Evolutionary conservation across 2,113 vertebrate species (phyloP).

Genomic region (Ciconia stormi): DNA sequence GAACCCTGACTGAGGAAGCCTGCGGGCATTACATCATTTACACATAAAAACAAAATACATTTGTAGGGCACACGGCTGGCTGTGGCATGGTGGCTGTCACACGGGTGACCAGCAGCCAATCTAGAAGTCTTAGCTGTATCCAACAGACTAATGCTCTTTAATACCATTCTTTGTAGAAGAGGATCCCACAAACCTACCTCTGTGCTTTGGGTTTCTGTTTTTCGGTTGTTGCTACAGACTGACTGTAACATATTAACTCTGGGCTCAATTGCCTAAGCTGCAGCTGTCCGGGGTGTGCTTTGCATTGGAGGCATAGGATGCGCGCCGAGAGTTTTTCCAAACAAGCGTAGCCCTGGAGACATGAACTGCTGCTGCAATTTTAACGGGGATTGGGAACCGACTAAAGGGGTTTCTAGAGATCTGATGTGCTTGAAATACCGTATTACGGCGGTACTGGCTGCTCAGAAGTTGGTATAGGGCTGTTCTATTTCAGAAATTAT

Average conservation of each 20-base stretch:
- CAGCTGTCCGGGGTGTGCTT: not conserved
- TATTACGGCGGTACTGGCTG: not conserved
- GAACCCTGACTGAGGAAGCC: constrained; percentile 32
- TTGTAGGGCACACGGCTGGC: not conserved
- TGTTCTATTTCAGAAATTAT: not conserved
- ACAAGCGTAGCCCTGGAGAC: not conserved
- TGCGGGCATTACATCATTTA: constrained; percentile 17
- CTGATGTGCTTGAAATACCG: not conserved
- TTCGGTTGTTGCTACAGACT: not conserved
- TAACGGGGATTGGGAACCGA: not conserved
- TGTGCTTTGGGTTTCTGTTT: not conserved
- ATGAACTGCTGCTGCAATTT: not conserved
- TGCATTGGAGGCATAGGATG: not conserved
- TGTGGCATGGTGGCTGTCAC: not conserved
- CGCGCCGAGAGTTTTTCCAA: not conserved
- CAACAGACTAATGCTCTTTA: not conserved
- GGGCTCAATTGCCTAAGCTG: not conserved
- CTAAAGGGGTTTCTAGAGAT: not conserved
- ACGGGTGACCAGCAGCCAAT: not conserved
- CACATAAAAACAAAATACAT: constrained; percentile 52
- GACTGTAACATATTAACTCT: not conserved
- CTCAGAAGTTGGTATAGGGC: not conserved
- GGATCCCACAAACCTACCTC: not conserved
- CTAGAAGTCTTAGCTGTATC: not conserved
- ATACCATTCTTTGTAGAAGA: not conserved